Base-by-base conservation (phyloP, 2,113 vertebrate species). In the Bos javanicus region DNA sequence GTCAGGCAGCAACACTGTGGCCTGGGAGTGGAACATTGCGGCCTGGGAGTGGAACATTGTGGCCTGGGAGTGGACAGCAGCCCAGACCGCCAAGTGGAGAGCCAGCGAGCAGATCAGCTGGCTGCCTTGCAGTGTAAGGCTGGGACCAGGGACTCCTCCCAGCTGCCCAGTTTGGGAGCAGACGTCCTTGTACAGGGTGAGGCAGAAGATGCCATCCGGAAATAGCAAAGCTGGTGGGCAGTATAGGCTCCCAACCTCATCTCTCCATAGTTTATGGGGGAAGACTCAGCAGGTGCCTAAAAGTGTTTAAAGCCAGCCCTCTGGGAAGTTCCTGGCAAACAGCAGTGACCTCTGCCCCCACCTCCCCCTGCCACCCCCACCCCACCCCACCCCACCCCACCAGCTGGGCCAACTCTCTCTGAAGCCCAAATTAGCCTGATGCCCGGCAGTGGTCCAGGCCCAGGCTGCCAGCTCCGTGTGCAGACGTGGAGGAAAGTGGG, bases 151-250 rank as follows among this genome's bases (percentile, higher is more conserved):
- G 64, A 5, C 30, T 46, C 87, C 46, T 64, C 76, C 57, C 39
- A 5, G 62, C n/a, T 2, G 0, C 43, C 50, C 1, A 7, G 9
- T 39, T 15, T 21, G 30, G 74, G 48, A 14, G 33, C 59, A 84
- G n/a, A 10, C 15, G 33, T 26, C 57, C 23, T 46, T 17, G 23
- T 10, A 5, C 59, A 30, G 28, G 46, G 48, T 13, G 15, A 21
- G 74, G 7, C 3, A 6, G 84, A 5, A 1, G 3, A 81, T 19
- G 57, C 46, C 6, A 0, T 36, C 59, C 0, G 2, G 26, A 60
- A 89, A 67, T 39, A 50, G n/a, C 26, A 48, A 71, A 52, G 43
- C 62, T 0, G 7, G 16, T 87, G 25, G 26, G 54, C 33, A 6
- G 0, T 0, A 1, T 11, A 21, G 36, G 9, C 60, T 7, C 60